Conservation (phyloP, 2,113 vertebrate species). For the Rhea pennata region DNA sequence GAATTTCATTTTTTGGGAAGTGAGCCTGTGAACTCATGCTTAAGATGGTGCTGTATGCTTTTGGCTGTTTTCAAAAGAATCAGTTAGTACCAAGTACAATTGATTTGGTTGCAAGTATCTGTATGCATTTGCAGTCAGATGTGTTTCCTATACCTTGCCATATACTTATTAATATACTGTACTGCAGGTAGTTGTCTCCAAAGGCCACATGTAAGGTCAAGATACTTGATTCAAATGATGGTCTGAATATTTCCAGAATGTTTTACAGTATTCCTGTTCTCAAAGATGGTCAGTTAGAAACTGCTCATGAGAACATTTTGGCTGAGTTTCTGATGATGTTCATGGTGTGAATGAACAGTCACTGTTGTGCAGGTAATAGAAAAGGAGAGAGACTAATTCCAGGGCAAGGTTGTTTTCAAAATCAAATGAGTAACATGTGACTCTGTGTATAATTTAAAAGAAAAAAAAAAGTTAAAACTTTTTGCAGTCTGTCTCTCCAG, state of each 20-base stretch:
- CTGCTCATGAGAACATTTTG: background rate
- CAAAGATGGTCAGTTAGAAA: background rate
- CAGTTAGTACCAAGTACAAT: background rate
- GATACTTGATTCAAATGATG: background rate
- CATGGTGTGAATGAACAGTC: background rate
- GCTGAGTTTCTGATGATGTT: background rate
- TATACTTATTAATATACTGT: background rate
- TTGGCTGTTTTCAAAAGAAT: background rate
- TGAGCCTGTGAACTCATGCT: background rate
- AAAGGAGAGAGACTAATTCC: background rate
- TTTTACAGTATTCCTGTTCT: background rate
- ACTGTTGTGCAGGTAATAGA: background rate
- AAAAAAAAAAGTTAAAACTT: constrained; percentile 28
- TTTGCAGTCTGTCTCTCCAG: constrained; percentile 12
- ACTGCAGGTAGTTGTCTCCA: background rate
- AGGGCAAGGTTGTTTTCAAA: constrained; percentile 46
- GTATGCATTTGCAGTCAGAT: background rate
- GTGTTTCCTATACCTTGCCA: background rate
- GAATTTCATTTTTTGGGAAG: background rate
- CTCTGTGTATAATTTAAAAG: constrained; percentile 35
- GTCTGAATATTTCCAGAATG: background rate
- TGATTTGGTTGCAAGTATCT: background rate
- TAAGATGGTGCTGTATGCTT: background rate
- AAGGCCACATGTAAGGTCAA: no score
- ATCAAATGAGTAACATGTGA: constrained; percentile 21